phyloP scores from a whole-genome alignment of 1,140 invertebrate species.

The Neoseiulus cucumeris region DNA sequence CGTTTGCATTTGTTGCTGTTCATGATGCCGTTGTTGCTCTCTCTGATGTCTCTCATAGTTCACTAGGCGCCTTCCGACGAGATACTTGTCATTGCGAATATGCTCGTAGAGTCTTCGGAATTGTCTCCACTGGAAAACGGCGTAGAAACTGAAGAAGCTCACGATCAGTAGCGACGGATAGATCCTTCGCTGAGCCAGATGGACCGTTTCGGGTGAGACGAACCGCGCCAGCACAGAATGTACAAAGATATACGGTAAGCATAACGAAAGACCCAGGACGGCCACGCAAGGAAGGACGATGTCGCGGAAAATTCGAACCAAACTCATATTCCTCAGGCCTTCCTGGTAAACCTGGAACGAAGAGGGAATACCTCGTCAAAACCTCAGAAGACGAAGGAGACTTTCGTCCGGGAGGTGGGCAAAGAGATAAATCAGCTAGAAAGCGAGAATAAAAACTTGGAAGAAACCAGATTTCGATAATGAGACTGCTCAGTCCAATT shows the following conservation, averaged over 20 bases:
- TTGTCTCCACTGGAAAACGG: conserved; percentile 61
- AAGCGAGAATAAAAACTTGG: too few species aligned
- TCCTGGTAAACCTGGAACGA: conserved; percentile 43
- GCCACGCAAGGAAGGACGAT: conserved; percentile 72
- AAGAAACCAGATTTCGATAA: background rate
- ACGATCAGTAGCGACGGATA: conserved; percentile 66
- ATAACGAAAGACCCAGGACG: conserved; percentile 60
- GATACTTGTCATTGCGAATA: conserved; percentile 97
- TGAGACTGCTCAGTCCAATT: background rate
- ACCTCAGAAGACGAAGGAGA: background rate
- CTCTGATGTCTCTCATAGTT: conserved; percentile 51
- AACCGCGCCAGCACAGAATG: conserved; percentile 60
- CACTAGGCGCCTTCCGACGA: conserved; percentile 77
- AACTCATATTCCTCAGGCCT: conserved; percentile 75
- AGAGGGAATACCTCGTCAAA: conserved; percentile 12
- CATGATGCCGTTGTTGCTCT: background rate
- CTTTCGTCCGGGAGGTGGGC: conserved; percentile 24
- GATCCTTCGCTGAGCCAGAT: conserved; percentile 59
- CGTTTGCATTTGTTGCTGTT: background rate
- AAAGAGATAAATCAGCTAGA: background rate
- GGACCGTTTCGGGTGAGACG: conserved; percentile 44
- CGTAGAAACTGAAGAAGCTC: conserved; percentile 27
- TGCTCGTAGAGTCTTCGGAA: conserved; percentile 87
- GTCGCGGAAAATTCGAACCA: conserved; percentile 60
- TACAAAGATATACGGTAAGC: conserved; percentile 70